These are phyloP conservation scores for Phymanthus crucifer DNA, from an alignment of 92 coral and sea anemone species.

Conservation along the genomic window DNA sequence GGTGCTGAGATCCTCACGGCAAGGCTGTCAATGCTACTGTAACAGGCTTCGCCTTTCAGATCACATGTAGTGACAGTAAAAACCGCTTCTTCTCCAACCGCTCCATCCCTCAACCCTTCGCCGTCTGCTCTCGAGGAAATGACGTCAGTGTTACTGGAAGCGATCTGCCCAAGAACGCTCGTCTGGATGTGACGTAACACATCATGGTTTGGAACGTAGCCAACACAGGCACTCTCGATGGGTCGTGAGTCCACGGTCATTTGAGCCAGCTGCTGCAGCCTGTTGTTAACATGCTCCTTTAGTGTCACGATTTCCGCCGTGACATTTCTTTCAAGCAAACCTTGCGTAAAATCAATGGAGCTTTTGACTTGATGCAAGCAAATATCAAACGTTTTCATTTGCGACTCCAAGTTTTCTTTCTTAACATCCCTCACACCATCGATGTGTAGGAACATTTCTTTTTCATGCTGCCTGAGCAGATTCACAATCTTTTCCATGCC, in stretches of 20 bases:
- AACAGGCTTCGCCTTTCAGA: slow-evolving; percentile 68
- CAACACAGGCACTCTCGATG: slow-evolving; percentile 69
- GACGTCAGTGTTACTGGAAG: slow-evolving; percentile 77
- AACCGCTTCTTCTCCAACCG: slow-evolving; percentile 77
- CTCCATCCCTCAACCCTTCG: slow-evolving; percentile 64
- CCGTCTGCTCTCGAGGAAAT: slow-evolving; percentile 65
- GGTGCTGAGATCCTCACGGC: slow-evolving; percentile 48
- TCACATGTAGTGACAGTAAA: slow-evolving; percentile 74
- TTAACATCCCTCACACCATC: slow-evolving; percentile 67
- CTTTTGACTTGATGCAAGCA: slow-evolving; percentile 52
- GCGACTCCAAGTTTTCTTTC: slow-evolving; percentile 66
- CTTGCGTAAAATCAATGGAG: slow-evolving; percentile 64
- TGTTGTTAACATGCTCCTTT: slow-evolving; percentile 52
- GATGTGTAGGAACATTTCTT: slow-evolving; percentile 62
- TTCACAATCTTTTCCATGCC: slow-evolving; percentile 63
- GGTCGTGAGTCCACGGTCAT: slow-evolving; percentile 67
- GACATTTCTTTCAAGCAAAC: slow-evolving; percentile 55
- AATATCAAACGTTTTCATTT: slow-evolving; percentile 45
- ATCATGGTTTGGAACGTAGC: slow-evolving; percentile 74
- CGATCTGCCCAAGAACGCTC: slow-evolving; percentile 66
- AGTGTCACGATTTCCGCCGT: slow-evolving; percentile 65
- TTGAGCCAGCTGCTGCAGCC: slow-evolving; percentile 58
- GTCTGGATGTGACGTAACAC: slow-evolving; percentile 66
- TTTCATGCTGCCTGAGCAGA: slow-evolving; percentile 62
- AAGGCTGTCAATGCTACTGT: slow-evolving; percentile 67